These are phyloP conservation scores for Siderastrea siderea DNA, from an alignment of 92 coral and sea anemone genomes.

Conservation along the genomic window DNA sequence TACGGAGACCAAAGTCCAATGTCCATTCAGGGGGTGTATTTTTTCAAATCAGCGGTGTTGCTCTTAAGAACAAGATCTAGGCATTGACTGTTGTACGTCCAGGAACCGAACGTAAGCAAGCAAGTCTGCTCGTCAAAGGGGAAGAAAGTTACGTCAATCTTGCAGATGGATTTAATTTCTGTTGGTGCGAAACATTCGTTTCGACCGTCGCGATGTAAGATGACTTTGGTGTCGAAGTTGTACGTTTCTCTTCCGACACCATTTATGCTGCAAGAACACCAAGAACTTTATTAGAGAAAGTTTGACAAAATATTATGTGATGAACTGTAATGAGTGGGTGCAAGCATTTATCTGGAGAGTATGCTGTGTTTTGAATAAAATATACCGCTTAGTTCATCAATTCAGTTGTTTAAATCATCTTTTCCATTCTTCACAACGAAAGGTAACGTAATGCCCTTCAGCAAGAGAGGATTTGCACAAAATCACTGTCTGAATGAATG, in stretches of 20 bases:
- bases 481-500: not conserved
- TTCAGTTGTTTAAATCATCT: no score
- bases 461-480: no score
- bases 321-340: not conserved
- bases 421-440: no score
- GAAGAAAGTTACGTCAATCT: constrained; percentile 93
- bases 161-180: constrained; percentile 92
- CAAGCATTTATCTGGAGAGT: no score
- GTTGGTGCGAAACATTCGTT: constrained; percentile 93
- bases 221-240: constrained; percentile 89
- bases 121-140: constrained; percentile 94
- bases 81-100: constrained; percentile 85
- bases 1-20: constrained; percentile 86
- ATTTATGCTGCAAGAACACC: constrained; percentile 70
- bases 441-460: no score
- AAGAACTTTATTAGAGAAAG: not conserved
- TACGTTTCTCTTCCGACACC: constrained; percentile 92
- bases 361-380: no score
- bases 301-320: not conserved
- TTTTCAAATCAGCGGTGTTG: constrained; percentile 83
- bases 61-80: constrained; percentile 73
- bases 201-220: constrained; percentile 77
- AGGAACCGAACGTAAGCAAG: constrained; percentile 86
- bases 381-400: no score
- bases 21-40: constrained; percentile 92